These are phyloP conservation scores for Petromus typicus DNA, from an alignment of 2,113 vertebrate genomes.

Conservation along the genomic window DNA sequence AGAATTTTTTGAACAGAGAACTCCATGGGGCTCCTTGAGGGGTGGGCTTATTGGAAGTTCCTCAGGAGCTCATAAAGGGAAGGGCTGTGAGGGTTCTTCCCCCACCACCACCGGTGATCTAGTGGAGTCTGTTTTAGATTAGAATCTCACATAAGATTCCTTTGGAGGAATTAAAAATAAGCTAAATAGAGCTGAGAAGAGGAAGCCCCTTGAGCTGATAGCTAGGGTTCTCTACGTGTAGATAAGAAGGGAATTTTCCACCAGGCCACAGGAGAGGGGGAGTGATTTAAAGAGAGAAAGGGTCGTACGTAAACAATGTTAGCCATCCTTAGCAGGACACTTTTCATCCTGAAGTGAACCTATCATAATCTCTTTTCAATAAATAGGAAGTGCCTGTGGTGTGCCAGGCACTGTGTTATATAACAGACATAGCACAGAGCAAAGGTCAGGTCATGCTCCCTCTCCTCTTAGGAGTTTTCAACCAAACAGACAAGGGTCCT, in stretches of 20 bases:
- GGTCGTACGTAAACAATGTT: too few species aligned
- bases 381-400: not conserved
- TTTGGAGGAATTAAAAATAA: not conserved
- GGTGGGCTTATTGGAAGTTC: not conserved
- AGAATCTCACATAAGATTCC: not conserved
- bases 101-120: not conserved
- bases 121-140: not conserved
- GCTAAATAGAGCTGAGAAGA: not conserved
- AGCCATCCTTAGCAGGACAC: not conserved
- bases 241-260: not conserved
- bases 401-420: accelerated
- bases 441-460: not conserved
- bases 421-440: not conserved
- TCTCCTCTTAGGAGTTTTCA: not conserved
- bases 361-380: not conserved
- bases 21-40: not conserved
- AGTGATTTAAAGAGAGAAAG: not conserved
- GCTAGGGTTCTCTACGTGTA: not conserved
- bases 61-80: not conserved
- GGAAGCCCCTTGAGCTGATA: not conserved
- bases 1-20: not conserved
- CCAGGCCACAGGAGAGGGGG: not conserved
- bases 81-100: accelerated
- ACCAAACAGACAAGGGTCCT: not conserved
- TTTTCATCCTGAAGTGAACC: not conserved